phyloP scores from a whole-genome alignment of 2,888 invertebrate genomes.

The Apodemia hepburni region DNA sequence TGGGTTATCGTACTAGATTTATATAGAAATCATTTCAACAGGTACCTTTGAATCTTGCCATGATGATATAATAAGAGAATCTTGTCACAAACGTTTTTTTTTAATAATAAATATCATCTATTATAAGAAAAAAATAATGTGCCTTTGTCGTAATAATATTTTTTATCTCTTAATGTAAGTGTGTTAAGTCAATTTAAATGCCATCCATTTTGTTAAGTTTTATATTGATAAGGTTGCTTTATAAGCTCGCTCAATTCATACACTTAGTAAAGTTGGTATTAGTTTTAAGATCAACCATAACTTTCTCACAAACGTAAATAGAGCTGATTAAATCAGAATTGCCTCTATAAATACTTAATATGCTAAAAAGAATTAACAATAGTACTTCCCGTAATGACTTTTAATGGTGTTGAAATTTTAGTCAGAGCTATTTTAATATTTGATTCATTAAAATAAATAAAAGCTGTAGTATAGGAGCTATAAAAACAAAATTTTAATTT shows the following conservation, averaged over 20 bases:
- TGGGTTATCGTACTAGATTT: constrained; percentile 71
- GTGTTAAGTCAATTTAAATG: constrained; percentile 79
- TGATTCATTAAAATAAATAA: constrained; percentile 24
- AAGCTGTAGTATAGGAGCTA: constrained; percentile 45
- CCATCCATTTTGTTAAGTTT: constrained; percentile 81
- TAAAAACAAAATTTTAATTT: constrained; percentile 51
- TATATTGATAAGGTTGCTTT: constrained; percentile 71
- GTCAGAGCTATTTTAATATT: not conserved
- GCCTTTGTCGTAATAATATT: constrained; percentile 74
- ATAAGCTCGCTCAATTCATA: constrained; percentile 78
- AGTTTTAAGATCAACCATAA: constrained; percentile 50
- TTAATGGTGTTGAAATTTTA: constrained; percentile 4
- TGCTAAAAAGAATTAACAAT: constrained; percentile 9
- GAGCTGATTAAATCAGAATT: constrained; percentile 11
- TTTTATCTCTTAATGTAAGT: constrained; percentile 65
- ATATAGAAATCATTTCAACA: constrained; percentile 72
- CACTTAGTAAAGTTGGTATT: constrained; percentile 65
- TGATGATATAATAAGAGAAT: constrained; percentile 76
- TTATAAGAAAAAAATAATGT: constrained; percentile 60
- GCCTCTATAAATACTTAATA: not conserved
- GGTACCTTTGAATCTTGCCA: constrained; percentile 80
- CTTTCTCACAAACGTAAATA: constrained; percentile 38
- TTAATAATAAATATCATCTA: constrained; percentile 55
- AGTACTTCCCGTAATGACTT: constrained; percentile 5
- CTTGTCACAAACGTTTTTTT: constrained; percentile 67